These are phyloP conservation scores for Aptenodytes patagonicus DNA, from an alignment of 2,113 vertebrate species.

Conservation along the genomic window DNA sequence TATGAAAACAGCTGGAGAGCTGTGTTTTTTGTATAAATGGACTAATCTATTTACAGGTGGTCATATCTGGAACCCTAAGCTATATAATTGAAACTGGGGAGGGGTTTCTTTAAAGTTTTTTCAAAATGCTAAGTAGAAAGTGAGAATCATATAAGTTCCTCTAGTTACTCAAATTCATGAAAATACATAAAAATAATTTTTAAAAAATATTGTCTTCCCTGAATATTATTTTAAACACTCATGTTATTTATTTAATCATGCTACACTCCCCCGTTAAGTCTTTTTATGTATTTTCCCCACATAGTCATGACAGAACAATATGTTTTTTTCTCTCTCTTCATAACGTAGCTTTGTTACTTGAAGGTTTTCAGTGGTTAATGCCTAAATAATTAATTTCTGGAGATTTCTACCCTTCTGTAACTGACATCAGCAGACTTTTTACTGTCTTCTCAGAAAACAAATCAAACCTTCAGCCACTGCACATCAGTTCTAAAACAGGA, in stretches of 20 bases:
- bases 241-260: neutral
- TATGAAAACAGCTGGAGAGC: neutral
- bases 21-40: neutral
- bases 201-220: neutral
- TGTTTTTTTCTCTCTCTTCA: neutral
- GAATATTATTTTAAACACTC: neutral
- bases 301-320: neutral
- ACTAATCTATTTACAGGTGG: neutral
- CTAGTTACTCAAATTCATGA: neutral
- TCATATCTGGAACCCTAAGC: rapidly evolving
- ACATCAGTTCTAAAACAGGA: neutral
- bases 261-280: neutral
- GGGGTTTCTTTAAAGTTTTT: rapidly evolving
- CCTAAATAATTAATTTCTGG: neutral
- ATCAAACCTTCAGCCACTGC: neutral
- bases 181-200: neutral
- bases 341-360: neutral
- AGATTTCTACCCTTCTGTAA: neutral
- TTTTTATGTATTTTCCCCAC: neutral
- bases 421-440: neutral
- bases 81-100: neutral
- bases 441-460: neutral
- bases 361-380: neutral
- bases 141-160: neutral
- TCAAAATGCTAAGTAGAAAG: neutral